phyloP scores from a whole-genome alignment of 2,888 invertebrate genomes.

The Hololepta plana region DNA sequence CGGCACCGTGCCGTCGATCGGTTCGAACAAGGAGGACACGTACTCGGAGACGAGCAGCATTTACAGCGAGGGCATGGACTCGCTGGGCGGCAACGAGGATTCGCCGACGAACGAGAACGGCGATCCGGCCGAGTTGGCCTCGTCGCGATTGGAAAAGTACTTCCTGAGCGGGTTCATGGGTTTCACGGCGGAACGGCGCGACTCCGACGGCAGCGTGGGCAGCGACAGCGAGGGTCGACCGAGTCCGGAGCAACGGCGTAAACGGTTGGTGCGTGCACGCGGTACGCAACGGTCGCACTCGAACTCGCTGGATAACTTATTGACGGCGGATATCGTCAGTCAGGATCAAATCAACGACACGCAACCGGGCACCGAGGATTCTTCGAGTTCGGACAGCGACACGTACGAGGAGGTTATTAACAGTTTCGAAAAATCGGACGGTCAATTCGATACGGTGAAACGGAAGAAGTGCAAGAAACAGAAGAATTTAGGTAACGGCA shows the following conservation, averaged over 20 bases:
- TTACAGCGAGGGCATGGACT: constrained; percentile 68
- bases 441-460: constrained; percentile 67
- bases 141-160: constrained; percentile 75
- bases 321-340: constrained; percentile 39
- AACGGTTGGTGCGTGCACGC: constrained; percentile 61
- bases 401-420: constrained; percentile 44
- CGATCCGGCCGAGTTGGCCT: constrained; percentile 59
- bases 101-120: constrained; percentile 17
- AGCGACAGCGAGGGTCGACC: constrained; percentile 81
- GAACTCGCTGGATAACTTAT: constrained; percentile 60
- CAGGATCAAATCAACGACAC: constrained; percentile 19
- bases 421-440: constrained; percentile 51
- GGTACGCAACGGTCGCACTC: constrained; percentile 71
- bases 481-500: constrained; percentile 23
- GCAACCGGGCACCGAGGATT: constrained; percentile 33
- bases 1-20: constrained; percentile 35
- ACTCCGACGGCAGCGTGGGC: constrained; percentile 74
- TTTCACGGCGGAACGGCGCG: constrained; percentile 55
- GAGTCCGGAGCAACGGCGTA: constrained; percentile 71
- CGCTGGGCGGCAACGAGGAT: constrained; percentile 40
- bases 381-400: constrained; percentile 56
- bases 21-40: constrained; percentile 36
- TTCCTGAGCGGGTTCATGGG: constrained; percentile 76
- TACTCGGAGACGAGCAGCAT: constrained; percentile 73
- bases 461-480: constrained; percentile 65